A percentile compares a stretch with the other conserved stretches of the same genome.
phyloP scores from a whole-genome alignment of 2,797 vertebrate genomes.

The Sebastes matsubarae region DNA sequence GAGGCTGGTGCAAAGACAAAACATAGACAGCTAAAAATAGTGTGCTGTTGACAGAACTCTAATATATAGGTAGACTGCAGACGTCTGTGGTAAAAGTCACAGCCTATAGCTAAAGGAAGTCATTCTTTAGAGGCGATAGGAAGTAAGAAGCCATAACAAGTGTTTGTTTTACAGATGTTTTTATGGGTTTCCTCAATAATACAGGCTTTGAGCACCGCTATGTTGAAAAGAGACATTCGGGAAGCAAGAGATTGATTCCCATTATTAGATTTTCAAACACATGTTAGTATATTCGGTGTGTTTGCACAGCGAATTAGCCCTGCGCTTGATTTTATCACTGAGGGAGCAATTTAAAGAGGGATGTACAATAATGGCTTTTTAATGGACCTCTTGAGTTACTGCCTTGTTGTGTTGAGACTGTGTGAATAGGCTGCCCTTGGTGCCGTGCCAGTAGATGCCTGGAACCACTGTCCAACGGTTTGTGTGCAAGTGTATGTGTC shows the following conservation, averaged over 20 bases:
- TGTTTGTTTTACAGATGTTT: slow-evolving; percentile 28
- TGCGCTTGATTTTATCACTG: slow-evolving; percentile 14
- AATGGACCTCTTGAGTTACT: slow-evolving; percentile 51
- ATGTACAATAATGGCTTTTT: slow-evolving; percentile 54
- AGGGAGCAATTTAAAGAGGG: slow-evolving; percentile 29
- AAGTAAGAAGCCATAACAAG: slow-evolving; percentile 11
- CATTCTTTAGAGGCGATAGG: slow-evolving; percentile 1
- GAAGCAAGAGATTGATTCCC: neutral
- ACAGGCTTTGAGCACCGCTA: neutral
- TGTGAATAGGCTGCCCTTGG: slow-evolving; percentile 47
- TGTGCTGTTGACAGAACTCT: slow-evolving; percentile 29
- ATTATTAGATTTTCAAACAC: neutral
- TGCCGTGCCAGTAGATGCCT: slow-evolving; percentile 37
- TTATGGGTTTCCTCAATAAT: slow-evolving; percentile 40
- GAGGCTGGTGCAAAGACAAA: slow-evolving; percentile 44
- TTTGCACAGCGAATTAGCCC: neutral
- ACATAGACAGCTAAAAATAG: slow-evolving; percentile 65
- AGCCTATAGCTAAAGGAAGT: slow-evolving; percentile 28
- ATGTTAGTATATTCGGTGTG: neutral
- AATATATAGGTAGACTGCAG: slow-evolving; percentile 27
- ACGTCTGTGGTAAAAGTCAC: slow-evolving; percentile 3
- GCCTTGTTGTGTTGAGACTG: slow-evolving; percentile 55
- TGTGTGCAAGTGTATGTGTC: neutral
- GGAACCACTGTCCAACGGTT: slow-evolving; percentile 18
- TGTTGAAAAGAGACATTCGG: neutral